Evolutionary conservation across 2,797 vertebrate species (phyloP), one percentile per base, ranked within the genome.

Genomic region (Danio albolineatus): DNA sequence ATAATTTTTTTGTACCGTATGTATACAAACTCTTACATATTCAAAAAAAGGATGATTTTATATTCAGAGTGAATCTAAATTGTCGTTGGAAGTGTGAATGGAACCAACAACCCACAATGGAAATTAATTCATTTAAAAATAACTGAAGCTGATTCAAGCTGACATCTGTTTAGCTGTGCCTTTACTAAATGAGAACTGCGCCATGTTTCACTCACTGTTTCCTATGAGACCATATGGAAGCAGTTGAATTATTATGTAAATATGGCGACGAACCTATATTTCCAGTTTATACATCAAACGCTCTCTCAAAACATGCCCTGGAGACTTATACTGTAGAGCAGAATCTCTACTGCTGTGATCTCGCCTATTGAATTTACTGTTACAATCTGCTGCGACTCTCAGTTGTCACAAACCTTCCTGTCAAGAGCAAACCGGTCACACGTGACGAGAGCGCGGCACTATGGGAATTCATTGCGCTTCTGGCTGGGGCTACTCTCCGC

Each of bases 351-450:
- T 59, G 12, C 65, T 61, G 28, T 82, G 83, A 84, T 79, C 51
- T 77, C 10, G 64, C 79, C 74, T 67, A 49, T 71, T 43, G 53
- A 69, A 71, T 83, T 76, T 62, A 76, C 44, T 41, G 56, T 85
- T 82, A 72, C 82, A 83, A 82, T 79, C 82, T 76, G 56, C 80
- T 56, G 21, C 51, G 48, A 69, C 76, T 67, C 80, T 62, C 76
- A 65, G 76, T 83, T 82, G 86, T 86, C 86, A 87, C 78, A 86
- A 88, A 64, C 54, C 17, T 78, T 75, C 76, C 69, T 80, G 84
- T 88, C 84, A 87, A 86, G 83, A 85, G 82, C 82, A 83, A 87
- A 86, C 70, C 73, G 73, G 85, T 86, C 85, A 87, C 83, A 86
- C 60, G 73, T 84, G 86, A 84, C 79, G 73, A 82, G 64, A 73